These are phyloP conservation scores for Drosophila bifasciata DNA, from an alignment of 1,140 invertebrate genomes.

Conservation along the genomic window DNA sequence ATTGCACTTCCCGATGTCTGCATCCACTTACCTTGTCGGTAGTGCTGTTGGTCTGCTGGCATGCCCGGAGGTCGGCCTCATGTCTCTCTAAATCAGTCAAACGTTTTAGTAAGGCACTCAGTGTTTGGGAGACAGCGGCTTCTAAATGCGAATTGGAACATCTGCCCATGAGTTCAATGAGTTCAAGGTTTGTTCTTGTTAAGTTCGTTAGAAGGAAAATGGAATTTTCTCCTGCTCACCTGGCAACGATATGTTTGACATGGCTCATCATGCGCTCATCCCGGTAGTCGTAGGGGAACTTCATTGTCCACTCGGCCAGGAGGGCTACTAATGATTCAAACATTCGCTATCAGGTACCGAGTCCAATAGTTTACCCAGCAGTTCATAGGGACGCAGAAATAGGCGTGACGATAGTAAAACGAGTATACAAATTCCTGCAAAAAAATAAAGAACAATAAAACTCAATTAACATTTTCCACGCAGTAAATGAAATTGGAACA, in stretches of 20 bases:
- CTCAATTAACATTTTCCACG: too few relatives aligned
- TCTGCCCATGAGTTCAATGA: conserved; percentile 37
- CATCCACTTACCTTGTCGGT: conserved; percentile 65
- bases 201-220: neutral
- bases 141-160: conserved; percentile 83
- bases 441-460: neutral
- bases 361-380: conserved; percentile 78
- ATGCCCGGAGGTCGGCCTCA: conserved; percentile 81
- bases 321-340: conserved; percentile 77
- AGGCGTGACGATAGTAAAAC: conserved; percentile 82
- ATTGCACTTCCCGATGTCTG: conserved; percentile 7
- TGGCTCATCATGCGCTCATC: conserved; percentile 87
- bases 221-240: conserved; percentile 47
- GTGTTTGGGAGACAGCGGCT: conserved; percentile 79
- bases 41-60: conserved; percentile 57
- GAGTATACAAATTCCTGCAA: conserved; percentile 81
- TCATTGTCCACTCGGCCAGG: conserved; percentile 84
- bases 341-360: conserved; percentile 76
- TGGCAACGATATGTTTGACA: conserved; percentile 84
- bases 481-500: too few relatives aligned
- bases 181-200: neutral
- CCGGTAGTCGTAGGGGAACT: conserved; percentile 88
- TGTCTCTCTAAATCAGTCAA: conserved; percentile 84
- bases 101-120: conserved; percentile 84
- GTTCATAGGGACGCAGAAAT: conserved; percentile 81